These are phyloP conservation scores for Bergia sp. DNA, from an alignment of 92 coral and sea anemone genomes.

Conservation along the genomic window DNA sequence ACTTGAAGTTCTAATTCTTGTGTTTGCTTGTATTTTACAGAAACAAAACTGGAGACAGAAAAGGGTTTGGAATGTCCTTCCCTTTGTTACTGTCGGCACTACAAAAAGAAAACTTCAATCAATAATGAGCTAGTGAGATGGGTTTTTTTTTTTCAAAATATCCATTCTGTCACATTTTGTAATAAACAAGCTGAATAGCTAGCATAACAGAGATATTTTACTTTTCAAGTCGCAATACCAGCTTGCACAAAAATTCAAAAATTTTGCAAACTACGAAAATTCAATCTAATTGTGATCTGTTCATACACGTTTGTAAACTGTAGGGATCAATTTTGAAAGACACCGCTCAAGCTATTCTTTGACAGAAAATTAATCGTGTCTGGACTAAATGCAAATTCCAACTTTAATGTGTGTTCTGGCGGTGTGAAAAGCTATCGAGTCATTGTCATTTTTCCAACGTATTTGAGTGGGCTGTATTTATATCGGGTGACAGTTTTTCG, in stretches of 20 bases:
- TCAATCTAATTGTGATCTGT: slow-evolving; percentile 5
- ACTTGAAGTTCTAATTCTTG: slow-evolving; percentile 4
- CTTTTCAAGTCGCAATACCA: background rate
- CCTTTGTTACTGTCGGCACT: slow-evolving; percentile 2
- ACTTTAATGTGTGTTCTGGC: slow-evolving; percentile 13
- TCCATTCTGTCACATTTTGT: background rate
- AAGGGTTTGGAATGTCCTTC: background rate
- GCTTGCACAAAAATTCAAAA: background rate
- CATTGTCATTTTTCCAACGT: slow-evolving; percentile 9
- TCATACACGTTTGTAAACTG: background rate
- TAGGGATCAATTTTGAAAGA: slow-evolving; percentile 12
- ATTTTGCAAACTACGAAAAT: background rate
- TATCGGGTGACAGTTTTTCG: slow-evolving; percentile 9
- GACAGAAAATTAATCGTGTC: slow-evolving; percentile 39
- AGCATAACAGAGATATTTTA: background rate
- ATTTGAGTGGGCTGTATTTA: slow-evolving; percentile 2
- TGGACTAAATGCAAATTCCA: slow-evolving; percentile 37
- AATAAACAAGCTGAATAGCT: background rate
- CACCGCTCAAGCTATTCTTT: background rate
- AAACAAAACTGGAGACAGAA: slow-evolving; percentile 21
- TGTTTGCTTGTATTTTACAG: slow-evolving; percentile 18
- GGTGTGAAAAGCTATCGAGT: slow-evolving; percentile 9
- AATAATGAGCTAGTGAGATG: background rate
- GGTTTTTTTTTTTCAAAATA: background rate
- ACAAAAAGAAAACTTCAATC: slow-evolving; percentile 9